Percentiles rank a stretch among this genome's conserved stretches.
These are phyloP conservation scores for Brachyalestes nurse DNA, from an alignment of 2,797 vertebrate genomes.

Conservation along the genomic window DNA sequence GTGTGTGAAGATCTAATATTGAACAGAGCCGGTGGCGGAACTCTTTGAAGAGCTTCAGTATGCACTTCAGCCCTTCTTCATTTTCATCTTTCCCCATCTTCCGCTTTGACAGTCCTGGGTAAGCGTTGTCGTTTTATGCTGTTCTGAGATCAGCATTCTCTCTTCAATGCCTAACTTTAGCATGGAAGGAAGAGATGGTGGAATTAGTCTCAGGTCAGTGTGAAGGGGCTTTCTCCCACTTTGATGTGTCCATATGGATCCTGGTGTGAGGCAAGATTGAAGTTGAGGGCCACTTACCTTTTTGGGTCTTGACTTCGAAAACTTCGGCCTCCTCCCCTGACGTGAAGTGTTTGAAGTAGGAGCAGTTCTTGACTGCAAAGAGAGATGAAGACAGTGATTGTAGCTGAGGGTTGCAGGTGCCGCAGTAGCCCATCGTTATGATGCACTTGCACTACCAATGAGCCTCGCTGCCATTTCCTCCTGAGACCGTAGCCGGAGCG, in stretches of 20 bases:
- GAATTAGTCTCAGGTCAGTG: background rate
- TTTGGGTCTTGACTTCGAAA: constrained; percentile 96
- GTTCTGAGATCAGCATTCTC: constrained; percentile 10
- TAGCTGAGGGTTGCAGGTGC: constrained; percentile 52
- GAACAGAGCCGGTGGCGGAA: constrained; percentile 23
- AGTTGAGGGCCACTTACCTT: constrained; percentile 80
- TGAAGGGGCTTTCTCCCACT: background rate
- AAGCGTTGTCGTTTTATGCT: background rate
- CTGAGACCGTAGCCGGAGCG: constrained; percentile 14
- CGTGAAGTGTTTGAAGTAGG: constrained; percentile 98
- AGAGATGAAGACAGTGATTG: constrained; percentile 61
- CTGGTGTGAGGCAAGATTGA: background rate
- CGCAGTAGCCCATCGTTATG: constrained; percentile 30
- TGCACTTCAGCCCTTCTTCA: constrained; percentile 24
- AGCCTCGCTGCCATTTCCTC: constrained; percentile 49
- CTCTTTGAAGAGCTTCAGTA: constrained; percentile 28
- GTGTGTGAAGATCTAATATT: constrained; percentile 11
- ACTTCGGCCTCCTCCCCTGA: constrained; percentile 92
- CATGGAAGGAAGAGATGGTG: background rate
- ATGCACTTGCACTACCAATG: constrained; percentile 50
- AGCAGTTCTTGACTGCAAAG: constrained; percentile 88
- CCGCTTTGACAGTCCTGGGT: constrained; percentile 10
- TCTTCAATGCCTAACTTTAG: background rate
- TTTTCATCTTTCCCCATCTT: background rate
- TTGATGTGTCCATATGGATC: constrained; percentile 12